Percentiles rank a stretch among this genome's conserved stretches.
Conservation (phyloP, 2,113 vertebrate species). For the Butorides virescens region DNA sequence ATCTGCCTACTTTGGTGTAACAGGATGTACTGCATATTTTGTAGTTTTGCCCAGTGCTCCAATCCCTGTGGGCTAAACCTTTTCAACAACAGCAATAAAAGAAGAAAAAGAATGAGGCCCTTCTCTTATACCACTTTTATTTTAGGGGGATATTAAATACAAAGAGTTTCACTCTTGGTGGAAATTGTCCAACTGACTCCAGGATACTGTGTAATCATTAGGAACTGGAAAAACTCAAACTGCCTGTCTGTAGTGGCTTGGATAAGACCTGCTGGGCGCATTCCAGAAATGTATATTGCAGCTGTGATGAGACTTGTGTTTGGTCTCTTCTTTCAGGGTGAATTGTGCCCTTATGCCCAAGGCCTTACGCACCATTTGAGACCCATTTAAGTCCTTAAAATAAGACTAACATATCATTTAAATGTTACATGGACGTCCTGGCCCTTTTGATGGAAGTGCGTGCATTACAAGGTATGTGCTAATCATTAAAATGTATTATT, state of each 20-base stretch:
- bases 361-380: neutral
- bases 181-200: constrained; percentile 59
- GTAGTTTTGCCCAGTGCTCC: constrained; percentile 41
- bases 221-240: constrained; percentile 69
- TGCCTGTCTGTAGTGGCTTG: constrained; percentile 60
- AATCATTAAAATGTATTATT: neutral
- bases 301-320: constrained; percentile 53
- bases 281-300: constrained; percentile 66
- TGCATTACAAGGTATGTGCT: neutral
- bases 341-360: neutral
- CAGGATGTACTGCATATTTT: constrained; percentile 60
- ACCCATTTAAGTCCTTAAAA: neutral
- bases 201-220: constrained; percentile 68
- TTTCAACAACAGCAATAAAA: constrained; percentile 61
- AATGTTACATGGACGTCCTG: neutral
- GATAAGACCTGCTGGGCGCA: constrained; percentile 54
- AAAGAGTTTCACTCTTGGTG: constrained; percentile 33
- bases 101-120: constrained; percentile 53
- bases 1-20: constrained; percentile 41
- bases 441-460: neutral
- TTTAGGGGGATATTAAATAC: constrained; percentile 59
- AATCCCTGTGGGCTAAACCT: constrained; percentile 50
- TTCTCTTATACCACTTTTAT: constrained; percentile 58
- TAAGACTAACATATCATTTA: neutral
- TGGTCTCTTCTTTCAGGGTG: neutral